Evolutionary conservation across 2,888 invertebrate genomes (phyloP).

Genomic region (Byasa hedistus): DNA sequence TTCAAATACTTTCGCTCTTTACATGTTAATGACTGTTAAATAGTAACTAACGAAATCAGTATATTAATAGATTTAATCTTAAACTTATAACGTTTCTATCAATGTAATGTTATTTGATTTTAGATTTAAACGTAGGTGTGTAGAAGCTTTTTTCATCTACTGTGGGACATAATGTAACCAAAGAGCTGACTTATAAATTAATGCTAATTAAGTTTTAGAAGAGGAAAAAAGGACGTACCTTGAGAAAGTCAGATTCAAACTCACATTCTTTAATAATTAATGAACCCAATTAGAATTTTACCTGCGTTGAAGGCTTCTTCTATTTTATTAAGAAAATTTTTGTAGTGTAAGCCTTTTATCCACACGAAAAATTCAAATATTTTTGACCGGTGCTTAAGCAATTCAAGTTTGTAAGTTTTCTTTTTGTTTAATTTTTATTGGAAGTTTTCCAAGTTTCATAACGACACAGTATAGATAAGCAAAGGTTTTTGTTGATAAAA

Average conservation of each 20-base stretch:
- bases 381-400: neutral
- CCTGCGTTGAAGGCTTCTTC: neutral
- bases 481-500: neutral
- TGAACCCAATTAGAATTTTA: slow-evolving; percentile 2
- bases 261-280: slow-evolving; percentile 8
- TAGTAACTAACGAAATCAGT: neutral
- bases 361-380: neutral
- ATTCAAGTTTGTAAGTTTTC: neutral
- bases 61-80: neutral
- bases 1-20: neutral
- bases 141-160: neutral
- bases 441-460: slow-evolving; percentile 11
- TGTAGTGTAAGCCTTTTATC: neutral
- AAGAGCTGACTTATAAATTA: slow-evolving; percentile 1
- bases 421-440: neutral
- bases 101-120: neutral
- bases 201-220: slow-evolving; percentile 3
- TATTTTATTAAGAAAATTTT: neutral
- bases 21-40: neutral
- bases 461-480: neutral
- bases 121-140: neutral
- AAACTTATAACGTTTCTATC: neutral
- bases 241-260: neutral
- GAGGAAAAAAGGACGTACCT: neutral
- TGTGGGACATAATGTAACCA: neutral